These are phyloP conservation scores for Sarcophaga subvicina DNA, from an alignment of 2,888 invertebrate species.

Conservation along the genomic window DNA sequence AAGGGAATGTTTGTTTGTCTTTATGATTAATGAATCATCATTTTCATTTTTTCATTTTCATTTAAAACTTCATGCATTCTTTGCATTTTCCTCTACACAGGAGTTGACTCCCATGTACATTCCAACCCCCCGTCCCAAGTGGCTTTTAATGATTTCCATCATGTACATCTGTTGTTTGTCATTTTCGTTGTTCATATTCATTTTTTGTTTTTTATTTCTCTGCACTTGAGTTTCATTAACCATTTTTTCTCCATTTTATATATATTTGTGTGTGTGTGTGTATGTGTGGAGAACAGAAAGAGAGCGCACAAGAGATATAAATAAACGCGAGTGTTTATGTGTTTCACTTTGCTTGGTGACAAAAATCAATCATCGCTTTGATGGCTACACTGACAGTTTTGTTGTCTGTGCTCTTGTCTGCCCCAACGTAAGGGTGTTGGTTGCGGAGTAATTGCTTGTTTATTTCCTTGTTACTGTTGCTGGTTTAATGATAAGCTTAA, in stretches of 20 bases:
- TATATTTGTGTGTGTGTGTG: neutral
- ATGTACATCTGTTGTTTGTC: slow-evolving; percentile 66
- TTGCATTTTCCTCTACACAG: slow-evolving; percentile 27
- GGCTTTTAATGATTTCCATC: slow-evolving; percentile 57
- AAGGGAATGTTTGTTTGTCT: slow-evolving; percentile 45
- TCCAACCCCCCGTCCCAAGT: neutral
- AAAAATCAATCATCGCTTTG: slow-evolving; percentile 66
- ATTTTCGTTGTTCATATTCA: slow-evolving; percentile 10
- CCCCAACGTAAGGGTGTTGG: neutral
- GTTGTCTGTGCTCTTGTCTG: neutral
- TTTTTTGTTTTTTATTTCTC: neutral
- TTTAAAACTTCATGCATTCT: slow-evolving; percentile 36
- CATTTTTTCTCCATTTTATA: slow-evolving; percentile 15
- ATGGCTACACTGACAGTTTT: slow-evolving; percentile 54
- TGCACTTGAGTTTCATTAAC: slow-evolving; percentile 56
- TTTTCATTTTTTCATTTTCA: slow-evolving; percentile 30
- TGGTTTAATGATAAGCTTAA: neutral
- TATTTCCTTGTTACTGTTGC: slow-evolving; percentile 20
- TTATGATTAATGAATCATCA: slow-evolving; percentile 64
- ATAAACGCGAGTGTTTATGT: neutral
- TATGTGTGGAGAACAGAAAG: neutral
- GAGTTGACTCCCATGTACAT: neutral
- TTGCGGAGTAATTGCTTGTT: slow-evolving; percentile 15
- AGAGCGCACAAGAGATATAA: neutral
- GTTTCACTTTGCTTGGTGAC: slow-evolving; percentile 57